Evolutionary conservation across 2,888 invertebrate genomes (phyloP).

Genomic region (Epiblema foenella): DNA sequence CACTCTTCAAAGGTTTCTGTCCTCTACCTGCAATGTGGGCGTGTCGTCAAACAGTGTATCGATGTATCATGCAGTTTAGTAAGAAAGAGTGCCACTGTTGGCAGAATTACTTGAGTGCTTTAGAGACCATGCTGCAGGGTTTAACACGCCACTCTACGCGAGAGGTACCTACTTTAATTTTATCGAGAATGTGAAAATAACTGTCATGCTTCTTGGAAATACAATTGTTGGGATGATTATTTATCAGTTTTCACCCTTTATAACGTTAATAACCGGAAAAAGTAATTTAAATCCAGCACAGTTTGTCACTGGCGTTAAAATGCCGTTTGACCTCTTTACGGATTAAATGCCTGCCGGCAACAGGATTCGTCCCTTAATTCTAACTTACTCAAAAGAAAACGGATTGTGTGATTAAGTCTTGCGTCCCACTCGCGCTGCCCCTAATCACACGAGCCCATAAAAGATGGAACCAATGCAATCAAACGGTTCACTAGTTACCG

Average conservation of each 20-base stretch:
- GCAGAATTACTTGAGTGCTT: too few species aligned
- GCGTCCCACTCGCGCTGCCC: slow-evolving; percentile 21
- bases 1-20: too few species aligned
- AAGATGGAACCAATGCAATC: slow-evolving; percentile 28
- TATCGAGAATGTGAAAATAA: too few species aligned
- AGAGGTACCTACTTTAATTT: too few species aligned
- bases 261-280: background rate
- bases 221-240: background rate
- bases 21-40: too few species aligned
- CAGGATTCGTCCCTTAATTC: slow-evolving; percentile 22
- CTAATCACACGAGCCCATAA: slow-evolving; percentile 17
- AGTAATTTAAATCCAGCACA: slow-evolving; percentile 12
- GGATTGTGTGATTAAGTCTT: slow-evolving; percentile 26
- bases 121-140: too few species aligned
- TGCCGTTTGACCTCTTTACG: slow-evolving; percentile 29
- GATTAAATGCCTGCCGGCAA: slow-evolving; percentile 25
- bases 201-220: too few species aligned
- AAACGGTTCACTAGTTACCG: slow-evolving; percentile 33
- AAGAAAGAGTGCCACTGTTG: too few species aligned
- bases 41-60: too few species aligned
- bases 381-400: slow-evolving; percentile 31
- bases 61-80: too few species aligned
- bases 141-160: too few species aligned
- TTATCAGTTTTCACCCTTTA: background rate
- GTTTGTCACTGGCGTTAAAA: slow-evolving; percentile 16